Conservation (phyloP, 2,888 invertebrate genomes). For the Xylocampa areola region DNA sequence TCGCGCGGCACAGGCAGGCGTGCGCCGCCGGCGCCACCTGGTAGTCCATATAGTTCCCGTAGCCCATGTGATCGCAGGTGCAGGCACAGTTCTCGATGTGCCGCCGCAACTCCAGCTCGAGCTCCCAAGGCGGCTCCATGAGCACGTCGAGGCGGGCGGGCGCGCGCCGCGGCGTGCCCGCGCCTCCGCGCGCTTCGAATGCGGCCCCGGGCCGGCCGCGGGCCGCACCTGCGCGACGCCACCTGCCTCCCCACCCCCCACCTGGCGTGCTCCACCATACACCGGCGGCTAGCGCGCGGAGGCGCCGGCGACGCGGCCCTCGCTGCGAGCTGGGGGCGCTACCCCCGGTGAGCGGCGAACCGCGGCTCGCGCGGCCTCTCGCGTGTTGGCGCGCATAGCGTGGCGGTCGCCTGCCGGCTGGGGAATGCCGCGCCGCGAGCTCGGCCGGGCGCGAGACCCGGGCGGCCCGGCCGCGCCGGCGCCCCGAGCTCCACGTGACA, state of each 20-base stretch:
- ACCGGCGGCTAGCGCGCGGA: constrained; percentile 80
- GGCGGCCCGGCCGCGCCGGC: constrained; percentile 87
- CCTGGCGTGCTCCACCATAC: constrained; percentile 80
- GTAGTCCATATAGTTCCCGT: constrained; percentile 97
- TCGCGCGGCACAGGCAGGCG: constrained; percentile 87
- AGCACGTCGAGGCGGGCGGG: constrained; percentile 80
- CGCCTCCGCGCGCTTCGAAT: constrained; percentile 79
- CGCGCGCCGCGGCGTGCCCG: constrained; percentile 81
- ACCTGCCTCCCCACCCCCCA: constrained; percentile 82
- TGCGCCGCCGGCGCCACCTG: constrained; percentile 91
- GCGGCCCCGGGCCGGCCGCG: constrained; percentile 83
- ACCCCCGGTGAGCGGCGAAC: constrained; percentile 76
- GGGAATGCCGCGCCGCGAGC: constrained; percentile 83
- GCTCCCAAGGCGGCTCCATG: constrained; percentile 90
- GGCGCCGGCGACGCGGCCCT: constrained; percentile 81
- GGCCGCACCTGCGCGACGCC: constrained; percentile 85
- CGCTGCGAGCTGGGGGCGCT: constrained; percentile 80
- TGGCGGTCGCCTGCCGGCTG: constrained; percentile 80
- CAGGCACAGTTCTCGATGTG: constrained; percentile 97
- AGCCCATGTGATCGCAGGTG: constrained; percentile 98
- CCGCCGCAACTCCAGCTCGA: constrained; percentile 95
- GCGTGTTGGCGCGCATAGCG: constrained; percentile 80
- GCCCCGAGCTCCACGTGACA: constrained; percentile 81
- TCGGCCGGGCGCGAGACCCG: constrained; percentile 75
- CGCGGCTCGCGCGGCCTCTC: constrained; percentile 75